Base-by-base conservation (phyloP, 2,888 invertebrate genomes). In the Metacarcinus magister region DNA sequence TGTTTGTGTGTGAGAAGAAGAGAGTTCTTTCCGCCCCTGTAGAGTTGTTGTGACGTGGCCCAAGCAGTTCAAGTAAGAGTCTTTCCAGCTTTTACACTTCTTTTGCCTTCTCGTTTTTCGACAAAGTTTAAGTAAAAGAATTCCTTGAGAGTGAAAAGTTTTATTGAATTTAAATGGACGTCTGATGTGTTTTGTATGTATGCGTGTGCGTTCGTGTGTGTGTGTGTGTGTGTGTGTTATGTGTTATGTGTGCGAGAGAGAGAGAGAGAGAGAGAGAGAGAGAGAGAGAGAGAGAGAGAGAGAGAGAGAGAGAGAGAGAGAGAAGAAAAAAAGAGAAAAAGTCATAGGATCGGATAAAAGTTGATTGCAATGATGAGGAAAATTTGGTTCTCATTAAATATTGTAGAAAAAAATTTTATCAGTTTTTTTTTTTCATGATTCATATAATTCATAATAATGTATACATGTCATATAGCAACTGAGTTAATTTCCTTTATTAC, bases 161-260 rank as follows among this genome's bases (percentile, higher is more conserved):
- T 82, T 82, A 82, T 82, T 82, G 82, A 82, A 82, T 82, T 82
- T 82, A 82, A 82, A 82, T 82, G 32, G 82, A 82, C 82, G 82
- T 32, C 10, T 82, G 82, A 32, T 28, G 32, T 82, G 82, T 13
- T 28, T 32, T 82, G 28, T 82, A 32, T 82, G 82, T 82, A 23
- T 82, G 32, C 32, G 32, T 8, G 82, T 32, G 82, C 32, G 82
- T 8, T 0, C 32, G 28, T 32, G 82, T 82, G 32, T 82, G 82
- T 32, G 32, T 82, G 82, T 82, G 28, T 82, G 82, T 82, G 82
- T 82, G 82, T 82, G 82, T 82, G 82, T 82, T 28, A 28, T 82
- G 82, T 32, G 10, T 82, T 82, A 13, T 82, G 32, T 32, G 2
- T 82, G 32, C 32, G n/a, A n/a, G n/a, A n/a, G n/a, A n/a, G n/a